These are phyloP conservation scores for Ondatra zibethicus DNA, from an alignment of 2,113 vertebrate species.

Conservation along the genomic window DNA sequence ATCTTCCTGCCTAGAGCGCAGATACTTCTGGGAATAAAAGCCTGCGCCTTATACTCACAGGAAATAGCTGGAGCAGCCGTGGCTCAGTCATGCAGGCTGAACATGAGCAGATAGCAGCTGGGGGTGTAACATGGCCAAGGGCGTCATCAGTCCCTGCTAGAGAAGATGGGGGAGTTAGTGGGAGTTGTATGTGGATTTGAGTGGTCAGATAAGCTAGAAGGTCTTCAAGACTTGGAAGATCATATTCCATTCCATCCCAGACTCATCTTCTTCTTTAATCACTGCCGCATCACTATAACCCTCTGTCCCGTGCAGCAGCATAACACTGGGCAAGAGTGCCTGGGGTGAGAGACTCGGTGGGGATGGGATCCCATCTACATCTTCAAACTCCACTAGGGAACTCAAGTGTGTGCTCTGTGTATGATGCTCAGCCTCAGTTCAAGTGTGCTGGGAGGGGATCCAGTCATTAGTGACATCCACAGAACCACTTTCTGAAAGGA, in stretches of 20 bases:
- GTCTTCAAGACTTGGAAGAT: background rate
- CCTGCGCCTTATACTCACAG: slow-evolving; percentile 47
- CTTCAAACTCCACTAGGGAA: background rate
- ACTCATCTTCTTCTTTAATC: background rate
- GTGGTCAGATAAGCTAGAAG: background rate
- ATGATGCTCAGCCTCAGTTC: too few species aligned
- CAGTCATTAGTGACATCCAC: background rate
- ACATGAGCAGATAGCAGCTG: accelerated
- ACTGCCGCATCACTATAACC: background rate
- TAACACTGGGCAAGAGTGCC: background rate
- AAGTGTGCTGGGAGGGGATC: background rate
- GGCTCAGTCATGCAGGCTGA: slow-evolving; percentile 40
- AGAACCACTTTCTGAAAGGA: background rate
- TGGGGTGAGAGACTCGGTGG: accelerated
- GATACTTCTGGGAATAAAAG: background rate
- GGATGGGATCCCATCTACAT: accelerated
- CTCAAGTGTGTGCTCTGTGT: background rate
- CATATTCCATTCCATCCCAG: background rate
- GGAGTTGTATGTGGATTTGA: background rate
- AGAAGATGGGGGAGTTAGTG: slow-evolving; percentile 34
- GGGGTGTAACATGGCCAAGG: slow-evolving; percentile 67
- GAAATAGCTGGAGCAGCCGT: slow-evolving; percentile 69
- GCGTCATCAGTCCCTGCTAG: background rate
- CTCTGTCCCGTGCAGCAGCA: background rate
- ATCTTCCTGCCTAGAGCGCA: background rate